phyloP scores from a whole-genome alignment of 2,797 vertebrate species.

The Psittacula derbiana region DNA sequence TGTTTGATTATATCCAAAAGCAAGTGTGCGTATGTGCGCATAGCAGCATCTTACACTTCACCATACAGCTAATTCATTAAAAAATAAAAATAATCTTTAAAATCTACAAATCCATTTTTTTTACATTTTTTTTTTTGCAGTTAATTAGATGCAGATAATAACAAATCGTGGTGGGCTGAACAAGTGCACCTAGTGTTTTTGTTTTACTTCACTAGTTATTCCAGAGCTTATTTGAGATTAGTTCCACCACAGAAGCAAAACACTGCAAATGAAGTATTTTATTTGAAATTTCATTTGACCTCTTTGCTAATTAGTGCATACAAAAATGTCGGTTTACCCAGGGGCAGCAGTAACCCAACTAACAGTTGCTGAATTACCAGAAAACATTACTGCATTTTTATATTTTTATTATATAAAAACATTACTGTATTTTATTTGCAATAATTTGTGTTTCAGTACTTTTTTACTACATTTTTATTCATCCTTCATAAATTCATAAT shows the following conservation, averaged over 20 bases:
- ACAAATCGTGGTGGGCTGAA: background rate
- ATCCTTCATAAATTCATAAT: background rate
- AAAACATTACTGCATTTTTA: background rate
- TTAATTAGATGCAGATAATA: background rate
- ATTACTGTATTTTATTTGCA: background rate
- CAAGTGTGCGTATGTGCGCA: accelerated
- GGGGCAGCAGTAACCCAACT: constrained; percentile 23
- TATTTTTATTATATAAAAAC: background rate
- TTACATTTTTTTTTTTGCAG: background rate
- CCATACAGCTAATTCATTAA: background rate
- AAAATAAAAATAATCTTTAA: background rate
- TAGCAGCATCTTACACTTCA: background rate
- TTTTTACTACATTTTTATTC: background rate
- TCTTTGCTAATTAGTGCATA: constrained; percentile 70
- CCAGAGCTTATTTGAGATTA: background rate
- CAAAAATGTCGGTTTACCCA: constrained; percentile 62
- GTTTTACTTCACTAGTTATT: background rate
- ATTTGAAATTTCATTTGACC: constrained; percentile 54
- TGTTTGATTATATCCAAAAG: background rate
- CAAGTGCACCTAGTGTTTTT: background rate
- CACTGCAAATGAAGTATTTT: constrained; percentile 3
- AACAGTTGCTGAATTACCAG: constrained; percentile 39
- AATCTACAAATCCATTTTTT: background rate
- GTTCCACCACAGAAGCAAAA: background rate
- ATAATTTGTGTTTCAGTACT: background rate